Evolutionary conservation across 2,888 invertebrate genomes (phyloP), one percentile per base, ranked within the genome.

Genomic region (Drosophila yooni): DNA sequence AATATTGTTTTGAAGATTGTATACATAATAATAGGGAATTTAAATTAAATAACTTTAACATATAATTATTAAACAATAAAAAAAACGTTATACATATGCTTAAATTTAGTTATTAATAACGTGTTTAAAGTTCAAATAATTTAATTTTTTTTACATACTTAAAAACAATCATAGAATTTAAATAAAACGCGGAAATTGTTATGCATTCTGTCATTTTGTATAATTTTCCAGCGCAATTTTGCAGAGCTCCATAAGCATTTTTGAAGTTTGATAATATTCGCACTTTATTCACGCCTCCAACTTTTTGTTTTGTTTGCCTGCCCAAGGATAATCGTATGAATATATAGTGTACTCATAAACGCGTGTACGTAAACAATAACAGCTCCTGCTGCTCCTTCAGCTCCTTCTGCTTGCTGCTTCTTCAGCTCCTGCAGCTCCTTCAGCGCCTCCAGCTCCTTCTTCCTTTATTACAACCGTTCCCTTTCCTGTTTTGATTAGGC

Each of bases 321-420:
- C 21, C 13, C 33, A 21, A n/a, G 34, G 43, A 34, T 48, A 53
- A 66, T 36, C 54, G 27, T 33, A 43, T 72, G 43, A 62, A 50
- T 54, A 57, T 31, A 48, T 40, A 43, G 40, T 51, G 48, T 58
- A 43, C 40, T 51, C 33, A 66, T 31, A 50, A 56, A 38, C 46
- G 34, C 60, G 60, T 46, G 46, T 64, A 46, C 58, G 54, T 54
- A 56, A 72, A 65, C 64, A 68, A 72, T 40, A 76, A 64, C 43
- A 64, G 57, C 21, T 25, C 11, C 51, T 5, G 29, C 33, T 15
- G 40, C 48, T 25, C 18, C 50, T 25, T 18, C 2, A n/a, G 21
- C 25, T 15, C 11, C 51, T 5, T n/a, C 43, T 13, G 40, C 52
- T 21, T 15, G 21, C 43, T 13, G 40, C 52, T 21, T 13, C 53